Conservation (phyloP, 2,113 vertebrate genomes). For the Sialia sialis region DNA sequence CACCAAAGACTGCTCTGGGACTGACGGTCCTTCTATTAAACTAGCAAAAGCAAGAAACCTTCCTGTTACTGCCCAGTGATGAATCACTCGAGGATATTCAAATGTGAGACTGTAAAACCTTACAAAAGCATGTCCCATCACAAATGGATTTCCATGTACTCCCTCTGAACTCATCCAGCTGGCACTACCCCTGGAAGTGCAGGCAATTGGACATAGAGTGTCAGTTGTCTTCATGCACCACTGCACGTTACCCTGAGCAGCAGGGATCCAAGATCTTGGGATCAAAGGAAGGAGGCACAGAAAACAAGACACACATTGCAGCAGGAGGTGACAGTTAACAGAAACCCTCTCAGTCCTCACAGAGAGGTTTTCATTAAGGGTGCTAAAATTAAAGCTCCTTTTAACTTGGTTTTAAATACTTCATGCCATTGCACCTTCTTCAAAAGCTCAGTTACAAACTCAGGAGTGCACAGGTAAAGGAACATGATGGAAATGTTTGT, state of each 20-base stretch:
- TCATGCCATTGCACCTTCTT: slow-evolving; percentile 27
- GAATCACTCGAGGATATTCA: neutral
- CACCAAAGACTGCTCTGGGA: neutral
- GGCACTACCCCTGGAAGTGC: neutral
- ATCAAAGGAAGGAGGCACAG: slow-evolving; percentile 24
- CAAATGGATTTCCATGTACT: neutral
- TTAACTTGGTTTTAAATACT: slow-evolving; percentile 33
- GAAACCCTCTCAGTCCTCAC: slow-evolving; percentile 14
- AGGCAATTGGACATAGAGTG: neutral
- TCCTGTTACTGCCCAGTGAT: neutral
- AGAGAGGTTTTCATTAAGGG: slow-evolving; percentile 28
- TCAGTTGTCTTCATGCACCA: neutral
- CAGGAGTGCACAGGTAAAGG: slow-evolving; percentile 7
- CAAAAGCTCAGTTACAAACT: slow-evolving; percentile 17
- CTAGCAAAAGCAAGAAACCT: neutral
- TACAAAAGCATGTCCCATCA: neutral
- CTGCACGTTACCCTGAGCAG: neutral
- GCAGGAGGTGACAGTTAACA: slow-evolving; percentile 51
- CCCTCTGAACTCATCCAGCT: neutral
- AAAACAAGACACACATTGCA: slow-evolving; percentile 30
- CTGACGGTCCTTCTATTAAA: neutral
- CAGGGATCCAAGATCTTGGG: neutral
- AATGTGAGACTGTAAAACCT: neutral
- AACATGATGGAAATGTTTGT: neutral
- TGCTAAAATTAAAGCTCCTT: slow-evolving; percentile 38